These are phyloP conservation scores for Denticeps clupeoides DNA, from an alignment of 2,797 vertebrate genomes.

Conservation along the genomic window DNA sequence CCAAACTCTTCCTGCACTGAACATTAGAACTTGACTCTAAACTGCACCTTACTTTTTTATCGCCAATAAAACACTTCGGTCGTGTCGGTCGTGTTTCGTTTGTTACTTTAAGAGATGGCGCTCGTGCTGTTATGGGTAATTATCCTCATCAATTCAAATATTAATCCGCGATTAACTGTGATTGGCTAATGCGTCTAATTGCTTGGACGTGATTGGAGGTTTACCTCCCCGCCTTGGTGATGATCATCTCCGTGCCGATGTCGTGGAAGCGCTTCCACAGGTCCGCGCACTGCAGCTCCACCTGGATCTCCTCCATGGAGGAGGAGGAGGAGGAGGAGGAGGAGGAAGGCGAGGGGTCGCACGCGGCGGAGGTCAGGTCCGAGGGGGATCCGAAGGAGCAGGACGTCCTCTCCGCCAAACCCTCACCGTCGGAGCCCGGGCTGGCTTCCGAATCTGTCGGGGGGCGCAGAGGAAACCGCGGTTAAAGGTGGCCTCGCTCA, in stretches of 20 bases:
- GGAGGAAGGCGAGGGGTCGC: slow-evolving; percentile 66
- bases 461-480: too few relatives aligned
- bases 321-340: too few relatives aligned
- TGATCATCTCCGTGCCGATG: slow-evolving; percentile 98
- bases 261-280: slow-evolving; percentile 98
- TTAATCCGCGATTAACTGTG: neutral
- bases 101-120: too few relatives aligned
- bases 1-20: too few relatives aligned
- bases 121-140: neutral
- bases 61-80: too few relatives aligned
- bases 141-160: neutral
- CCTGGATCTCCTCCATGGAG: slow-evolving; percentile 97
- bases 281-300: slow-evolving; percentile 93
- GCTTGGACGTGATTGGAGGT: neutral
- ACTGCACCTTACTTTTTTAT: too few relatives aligned
- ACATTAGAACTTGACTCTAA: too few relatives aligned
- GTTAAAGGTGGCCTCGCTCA: too few relatives aligned
- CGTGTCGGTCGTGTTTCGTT: neutral
- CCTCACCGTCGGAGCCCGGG: slow-evolving; percentile 86
- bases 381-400: slow-evolving; percentile 80
- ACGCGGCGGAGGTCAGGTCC: slow-evolving; percentile 65
- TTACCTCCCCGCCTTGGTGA: slow-evolving; percentile 97
- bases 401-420: slow-evolving; percentile 79
- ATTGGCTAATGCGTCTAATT: neutral
- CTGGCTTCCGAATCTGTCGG: slow-evolving; percentile 87